Evolutionary conservation across 1,140 invertebrate genomes (phyloP).

Genomic region (Forficula auricularia): DNA sequence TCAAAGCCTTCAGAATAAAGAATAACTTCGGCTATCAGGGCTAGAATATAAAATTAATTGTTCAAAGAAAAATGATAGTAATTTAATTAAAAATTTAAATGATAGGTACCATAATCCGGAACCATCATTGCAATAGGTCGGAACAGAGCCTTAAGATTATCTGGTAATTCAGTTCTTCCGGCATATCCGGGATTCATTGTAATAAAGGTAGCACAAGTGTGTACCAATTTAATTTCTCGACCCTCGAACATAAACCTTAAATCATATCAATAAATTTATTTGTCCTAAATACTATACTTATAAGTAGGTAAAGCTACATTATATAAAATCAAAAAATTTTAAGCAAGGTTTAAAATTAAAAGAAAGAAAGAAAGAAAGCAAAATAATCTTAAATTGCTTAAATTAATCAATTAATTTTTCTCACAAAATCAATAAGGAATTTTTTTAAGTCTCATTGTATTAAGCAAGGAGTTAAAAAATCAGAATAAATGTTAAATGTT

Average conservation of each 20-base stretch:
- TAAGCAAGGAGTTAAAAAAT: too few relatives aligned
- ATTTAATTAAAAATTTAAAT: background rate
- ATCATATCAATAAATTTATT: too few relatives aligned
- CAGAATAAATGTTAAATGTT: too few relatives aligned
- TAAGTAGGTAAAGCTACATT: background rate
- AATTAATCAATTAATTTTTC: too few relatives aligned
- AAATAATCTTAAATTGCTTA: too few relatives aligned
- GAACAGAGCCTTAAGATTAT: conserved; percentile 72
- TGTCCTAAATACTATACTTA: background rate
- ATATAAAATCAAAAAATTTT: background rate
- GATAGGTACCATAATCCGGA: conserved; percentile 56
- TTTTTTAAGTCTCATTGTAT: too few relatives aligned
- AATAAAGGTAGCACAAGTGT: conserved; percentile 74
- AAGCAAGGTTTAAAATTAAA: background rate
- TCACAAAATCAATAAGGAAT: too few relatives aligned
- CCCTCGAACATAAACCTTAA: conserved; percentile 75
- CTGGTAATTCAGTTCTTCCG: conserved; percentile 65
- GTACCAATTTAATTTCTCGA: conserved; percentile 66
- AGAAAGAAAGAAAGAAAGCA: too few relatives aligned
- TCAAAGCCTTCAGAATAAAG: conserved; percentile 85
- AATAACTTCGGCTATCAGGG: conserved; percentile 79
- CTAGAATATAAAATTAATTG: conserved; percentile 25
- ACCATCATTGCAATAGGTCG: conserved; percentile 86
- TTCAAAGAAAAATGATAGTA: conserved; percentile 7
- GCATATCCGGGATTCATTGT: conserved; percentile 83